Base-by-base conservation (phyloP, 2,888 invertebrate genomes). In the Caenorhabditis plicata region DNA sequence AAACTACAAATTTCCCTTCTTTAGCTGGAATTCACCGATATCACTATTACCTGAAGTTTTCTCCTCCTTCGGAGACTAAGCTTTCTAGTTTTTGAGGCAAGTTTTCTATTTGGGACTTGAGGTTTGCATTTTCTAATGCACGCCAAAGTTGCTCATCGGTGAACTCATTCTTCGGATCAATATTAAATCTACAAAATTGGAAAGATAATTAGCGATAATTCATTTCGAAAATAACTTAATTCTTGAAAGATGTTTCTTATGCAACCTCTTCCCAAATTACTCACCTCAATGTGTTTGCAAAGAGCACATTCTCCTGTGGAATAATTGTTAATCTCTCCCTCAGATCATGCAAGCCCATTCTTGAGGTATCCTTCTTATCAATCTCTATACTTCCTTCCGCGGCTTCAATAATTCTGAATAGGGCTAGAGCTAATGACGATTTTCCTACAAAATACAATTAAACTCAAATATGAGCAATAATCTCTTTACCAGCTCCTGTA, bases 61-160 rank as follows among this genome's bases (percentile, higher is more conserved):
- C 91, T 44, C 94, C 94, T 50, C 92, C 92, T 83, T 95, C 94
- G 3, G 88, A 85, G 44, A 93, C 87, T 82, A 89, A 88, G 82
- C 93, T 89, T 61, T 87, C 86, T 41, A 96, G 85, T 9, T 90
- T 89, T 46, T 48, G 41, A 1, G 72, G 69, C n/a, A 72, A 35
- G 2, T 29, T 27, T 35, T 66, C 64, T 13, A 72, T 66, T 35
- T 68, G 67, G 3, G 53, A 27, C 20, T 64, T 55, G 20, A 72
- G 36, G 40, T 68, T 62, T 0, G 72, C 61, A 19, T 64, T 55
- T 29, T 69, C 65, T 9, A 71, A 29, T 11, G 69, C 67, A n/a
- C 46, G 23, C 72, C 72, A 72, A 1, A 68, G 20, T 27, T 68
- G 57, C 2, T 58, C 57, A 42, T 72, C 72, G 17, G 45, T 52